A percentile compares a stretch with the other conserved stretches of the same genome.
Conservation (phyloP, 1,140 invertebrate genomes). For the Aphelenchoides fujianensis region DNA sequence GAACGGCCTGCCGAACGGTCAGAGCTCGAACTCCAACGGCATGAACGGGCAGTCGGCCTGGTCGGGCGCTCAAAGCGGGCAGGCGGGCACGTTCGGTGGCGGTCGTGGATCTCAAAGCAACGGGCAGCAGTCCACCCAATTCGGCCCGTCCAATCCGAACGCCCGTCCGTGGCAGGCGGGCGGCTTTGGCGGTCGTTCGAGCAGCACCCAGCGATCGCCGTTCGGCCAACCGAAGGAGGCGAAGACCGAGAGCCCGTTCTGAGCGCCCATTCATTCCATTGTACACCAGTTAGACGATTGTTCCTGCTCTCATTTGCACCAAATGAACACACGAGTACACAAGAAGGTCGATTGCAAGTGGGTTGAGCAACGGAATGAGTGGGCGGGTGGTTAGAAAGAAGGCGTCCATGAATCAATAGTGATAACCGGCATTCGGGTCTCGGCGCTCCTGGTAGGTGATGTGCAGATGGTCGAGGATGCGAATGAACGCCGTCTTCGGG, state of each 20-base stretch:
- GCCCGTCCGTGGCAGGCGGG: no score
- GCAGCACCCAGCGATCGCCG: no score
- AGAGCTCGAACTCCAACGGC: no score
- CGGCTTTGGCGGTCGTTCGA: no score
- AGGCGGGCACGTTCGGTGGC: no score
- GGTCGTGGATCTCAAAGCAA: no score
- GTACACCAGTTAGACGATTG: background rate
- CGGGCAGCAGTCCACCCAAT: no score
- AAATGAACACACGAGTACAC: background rate
- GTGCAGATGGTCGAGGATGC: conserved; percentile 15
- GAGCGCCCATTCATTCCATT: conserved; percentile 67
- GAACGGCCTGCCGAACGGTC: background rate
- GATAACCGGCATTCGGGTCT: conserved; percentile 33
- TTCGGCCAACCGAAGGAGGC: no score
- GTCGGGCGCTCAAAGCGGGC: no score
- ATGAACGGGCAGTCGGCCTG: no score
- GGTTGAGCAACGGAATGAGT: background rate
- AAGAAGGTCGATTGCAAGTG: background rate
- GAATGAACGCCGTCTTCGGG: background rate
- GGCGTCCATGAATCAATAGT: conserved; percentile 16
- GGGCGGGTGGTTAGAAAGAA: background rate
- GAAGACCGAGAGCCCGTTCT: conserved; percentile 63
- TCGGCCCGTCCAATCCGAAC: no score
- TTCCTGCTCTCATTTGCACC: background rate
- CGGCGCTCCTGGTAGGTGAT: conserved; percentile 16